Evolutionary conservation across 2,113 vertebrate species (phyloP), one percentile per base, ranked within the genome.

Genomic region (Henicopernis longicauda): DNA sequence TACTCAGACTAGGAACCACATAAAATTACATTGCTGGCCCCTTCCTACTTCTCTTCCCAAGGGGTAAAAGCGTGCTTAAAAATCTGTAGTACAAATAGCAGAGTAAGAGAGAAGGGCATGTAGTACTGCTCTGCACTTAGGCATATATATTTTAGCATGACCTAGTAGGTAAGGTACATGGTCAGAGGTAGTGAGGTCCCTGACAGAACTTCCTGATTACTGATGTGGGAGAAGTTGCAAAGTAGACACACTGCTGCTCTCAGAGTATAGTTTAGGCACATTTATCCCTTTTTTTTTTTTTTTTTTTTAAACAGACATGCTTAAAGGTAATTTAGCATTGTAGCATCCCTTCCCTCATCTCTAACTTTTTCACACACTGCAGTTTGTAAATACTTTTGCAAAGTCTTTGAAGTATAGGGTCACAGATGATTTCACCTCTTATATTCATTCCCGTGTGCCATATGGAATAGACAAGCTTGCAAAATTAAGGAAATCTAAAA

Each of bases 281-380:
- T 20, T 40, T 6, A 2, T 38, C 9, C 72, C 7, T 14, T 49
- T 5, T 26, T 50, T 50, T 52, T 49, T 49, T 45, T 5, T 17
- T 59, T 62, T 55, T 18, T 25, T 34, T n/a, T 6, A 8, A 62
- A n/a, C 58, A 78, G 36, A 15, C 7, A 1, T 26, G 11, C 45
- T 55, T 25, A 6, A 62, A 71, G 17, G 40, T 15, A 34, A 34
- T 45, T 16, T 16, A 21, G 19, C 20, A 40, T 18, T 82, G 16
- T 18, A 55, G 18, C 55, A 50, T n/a, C 47, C 62, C 65, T 49
- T 61, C 44, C 47, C 18, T 90, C 21, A 27, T 62, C 26, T 87
- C 44, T 13, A 15, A 4, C 16, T 36, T 81, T 22, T 55, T 10
- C 12, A 22, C 11, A 4, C 1, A 0, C 1, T 65, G 34, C 22